phyloP scores from a whole-genome alignment of 1,140 invertebrate genomes.

The Calosoma granatense region DNA sequence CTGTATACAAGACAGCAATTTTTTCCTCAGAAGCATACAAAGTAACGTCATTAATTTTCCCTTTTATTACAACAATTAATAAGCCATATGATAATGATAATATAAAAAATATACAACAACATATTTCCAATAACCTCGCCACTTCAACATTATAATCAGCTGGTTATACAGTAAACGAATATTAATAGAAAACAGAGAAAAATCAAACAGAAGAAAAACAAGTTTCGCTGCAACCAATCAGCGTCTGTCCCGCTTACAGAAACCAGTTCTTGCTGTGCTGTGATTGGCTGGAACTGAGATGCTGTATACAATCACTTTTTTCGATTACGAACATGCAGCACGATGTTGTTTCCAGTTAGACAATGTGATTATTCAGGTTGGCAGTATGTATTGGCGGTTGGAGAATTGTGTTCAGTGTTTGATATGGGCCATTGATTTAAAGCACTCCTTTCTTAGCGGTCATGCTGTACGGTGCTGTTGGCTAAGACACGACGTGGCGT shows the following conservation, averaged over 20 bases:
- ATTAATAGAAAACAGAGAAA: background rate
- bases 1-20: too few species aligned
- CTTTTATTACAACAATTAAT: too few species aligned
- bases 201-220: slow-evolving; percentile 1
- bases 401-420: background rate
- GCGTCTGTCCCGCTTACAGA: background rate
- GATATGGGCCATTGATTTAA: background rate
- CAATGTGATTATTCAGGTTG: background rate
- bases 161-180: background rate
- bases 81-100: too few species aligned
- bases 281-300: background rate
- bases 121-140: too few species aligned
- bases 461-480: background rate
- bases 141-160: background rate
- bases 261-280: background rate
- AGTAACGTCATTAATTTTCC: too few species aligned
- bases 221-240: background rate
- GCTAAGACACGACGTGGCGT: background rate
- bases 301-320: slow-evolving; percentile 8
- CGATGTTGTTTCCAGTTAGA: background rate
- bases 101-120: too few species aligned
- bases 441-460: slow-evolving; percentile 5
- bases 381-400: background rate
- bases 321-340: background rate
- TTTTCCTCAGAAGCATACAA: too few species aligned